phyloP scores from a whole-genome alignment of 2,888 invertebrate species.

The Campoplex capitator region DNA sequence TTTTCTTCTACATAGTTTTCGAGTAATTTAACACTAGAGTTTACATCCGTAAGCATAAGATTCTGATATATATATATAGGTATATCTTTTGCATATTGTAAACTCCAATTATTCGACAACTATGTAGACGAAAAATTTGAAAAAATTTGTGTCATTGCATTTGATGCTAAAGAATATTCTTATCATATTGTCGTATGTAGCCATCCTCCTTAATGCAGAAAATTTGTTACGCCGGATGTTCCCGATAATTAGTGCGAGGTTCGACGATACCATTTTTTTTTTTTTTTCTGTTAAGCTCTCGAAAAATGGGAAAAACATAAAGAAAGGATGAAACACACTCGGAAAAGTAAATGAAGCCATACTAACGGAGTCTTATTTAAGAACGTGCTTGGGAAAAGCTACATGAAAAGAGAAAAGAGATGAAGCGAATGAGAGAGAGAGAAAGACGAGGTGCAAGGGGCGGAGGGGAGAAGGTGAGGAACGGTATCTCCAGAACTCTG shows the following conservation, averaged over 20 bases:
- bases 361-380: slow-evolving; percentile 26
- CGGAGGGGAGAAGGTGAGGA: neutral
- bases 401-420: neutral
- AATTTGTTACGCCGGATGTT: neutral
- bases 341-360: neutral
- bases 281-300: neutral
- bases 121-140: too few species aligned
- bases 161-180: too few species aligned
- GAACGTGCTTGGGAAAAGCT: neutral
- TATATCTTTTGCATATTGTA: too few species aligned
- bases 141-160: too few species aligned
- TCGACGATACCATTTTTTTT: neutral
- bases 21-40: too few species aligned
- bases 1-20: too few species aligned
- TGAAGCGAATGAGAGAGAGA: neutral
- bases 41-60: too few species aligned
- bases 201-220: neutral
- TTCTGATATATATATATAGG: too few species aligned
- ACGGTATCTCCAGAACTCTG: neutral
- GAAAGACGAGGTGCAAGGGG: neutral
- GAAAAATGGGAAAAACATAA: neutral
- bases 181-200: too few species aligned
- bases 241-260: neutral
- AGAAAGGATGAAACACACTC: neutral
- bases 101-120: too few species aligned